Evolutionary conservation across 2,113 vertebrate genomes (phyloP).

Genomic region (Pelecanus crispus): DNA sequence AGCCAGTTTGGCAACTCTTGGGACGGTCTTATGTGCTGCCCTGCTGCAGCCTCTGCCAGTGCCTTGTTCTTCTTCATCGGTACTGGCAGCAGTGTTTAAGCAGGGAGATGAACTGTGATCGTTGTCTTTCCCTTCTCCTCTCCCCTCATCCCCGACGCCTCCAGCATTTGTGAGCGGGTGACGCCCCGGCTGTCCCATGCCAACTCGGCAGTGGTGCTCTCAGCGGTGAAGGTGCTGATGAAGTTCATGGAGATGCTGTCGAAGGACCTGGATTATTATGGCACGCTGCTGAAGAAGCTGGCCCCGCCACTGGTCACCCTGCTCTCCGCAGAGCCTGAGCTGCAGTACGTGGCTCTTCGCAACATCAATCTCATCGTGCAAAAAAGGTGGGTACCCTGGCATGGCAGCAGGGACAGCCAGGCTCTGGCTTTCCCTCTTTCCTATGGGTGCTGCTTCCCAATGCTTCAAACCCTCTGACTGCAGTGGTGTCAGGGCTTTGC

Average conservation of each 20-base stretch:
- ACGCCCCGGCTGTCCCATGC: conserved; percentile 94
- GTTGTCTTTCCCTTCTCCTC: neutral
- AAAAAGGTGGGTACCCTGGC: conserved; percentile 79
- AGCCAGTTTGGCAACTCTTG: neutral
- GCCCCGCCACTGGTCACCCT: conserved; percentile 95
- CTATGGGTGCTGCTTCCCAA: rapidly evolving
- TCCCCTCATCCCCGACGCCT: rapidly evolving
- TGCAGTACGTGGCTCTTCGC: conserved; percentile 95
- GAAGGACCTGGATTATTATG: conserved; percentile 96
- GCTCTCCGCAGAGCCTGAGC: conserved; percentile 92
- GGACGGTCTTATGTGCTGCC: neutral
- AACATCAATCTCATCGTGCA: conserved; percentile 99
- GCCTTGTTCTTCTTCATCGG: rapidly evolving
- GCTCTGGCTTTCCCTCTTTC: neutral
- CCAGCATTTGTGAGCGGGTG: conserved; percentile 95
- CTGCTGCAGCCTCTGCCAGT: neutral
- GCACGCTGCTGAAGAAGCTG: conserved; percentile 94
- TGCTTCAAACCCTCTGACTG: neutral
- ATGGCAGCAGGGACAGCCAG: neutral
- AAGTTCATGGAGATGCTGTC: conserved; percentile 99
- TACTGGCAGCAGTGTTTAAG: neutral
- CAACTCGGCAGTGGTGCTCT: conserved; percentile 96
- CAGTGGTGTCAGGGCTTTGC: neutral
- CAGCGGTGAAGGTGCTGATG: conserved; percentile 97
- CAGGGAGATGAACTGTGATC: neutral